phyloP scores from a whole-genome alignment of 2,113 vertebrate species.

The Platycercus adscitus region DNA sequence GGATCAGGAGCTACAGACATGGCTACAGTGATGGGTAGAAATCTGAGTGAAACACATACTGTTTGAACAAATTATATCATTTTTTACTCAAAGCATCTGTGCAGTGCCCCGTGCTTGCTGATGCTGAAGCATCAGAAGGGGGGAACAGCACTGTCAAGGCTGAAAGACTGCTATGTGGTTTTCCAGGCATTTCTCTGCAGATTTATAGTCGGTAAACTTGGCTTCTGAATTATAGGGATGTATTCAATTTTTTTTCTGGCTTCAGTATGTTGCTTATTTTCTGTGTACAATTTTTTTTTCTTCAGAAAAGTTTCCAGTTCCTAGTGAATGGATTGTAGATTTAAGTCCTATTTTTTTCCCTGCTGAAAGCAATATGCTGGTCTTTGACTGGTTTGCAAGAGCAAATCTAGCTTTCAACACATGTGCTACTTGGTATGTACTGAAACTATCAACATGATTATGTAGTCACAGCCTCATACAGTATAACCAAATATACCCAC shows the following conservation, averaged over 20 bases:
- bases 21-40: neutral
- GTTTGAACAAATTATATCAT: neutral
- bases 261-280: constrained; percentile 4
- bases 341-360: neutral
- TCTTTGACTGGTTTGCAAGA: neutral
- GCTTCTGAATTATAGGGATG: constrained; percentile 34
- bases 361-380: neutral
- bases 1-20: neutral
- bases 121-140: neutral
- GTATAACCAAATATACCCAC: neutral
- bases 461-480: neutral
- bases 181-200: constrained; percentile 22
- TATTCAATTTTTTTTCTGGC: constrained; percentile 44
- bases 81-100: neutral
- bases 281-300: neutral
- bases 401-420: neutral
- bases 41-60: neutral
- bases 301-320: constrained; percentile 28
- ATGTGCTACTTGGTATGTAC: neutral
- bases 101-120: neutral
- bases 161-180: constrained; percentile 16
- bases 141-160: neutral
- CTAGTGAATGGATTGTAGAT: neutral
- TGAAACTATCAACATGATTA: neutral
- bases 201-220: constrained; percentile 7